phyloP scores from a whole-genome alignment of 64 coral and sea anemone species.

The Catalaphyllia jardinei region DNA sequence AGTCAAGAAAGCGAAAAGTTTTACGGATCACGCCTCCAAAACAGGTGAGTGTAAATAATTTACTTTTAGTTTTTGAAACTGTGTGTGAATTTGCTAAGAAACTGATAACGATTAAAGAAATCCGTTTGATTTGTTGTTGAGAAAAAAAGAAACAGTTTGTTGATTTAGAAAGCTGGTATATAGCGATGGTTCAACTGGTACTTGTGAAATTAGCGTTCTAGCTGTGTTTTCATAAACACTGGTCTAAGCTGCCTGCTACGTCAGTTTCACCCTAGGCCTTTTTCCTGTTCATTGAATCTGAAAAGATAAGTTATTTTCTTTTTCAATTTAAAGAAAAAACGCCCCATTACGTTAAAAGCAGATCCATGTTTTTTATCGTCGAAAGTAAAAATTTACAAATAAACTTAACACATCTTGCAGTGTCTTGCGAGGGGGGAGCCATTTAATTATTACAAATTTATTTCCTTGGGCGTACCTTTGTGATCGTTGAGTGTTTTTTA shows the following conservation, averaged over 20 bases:
- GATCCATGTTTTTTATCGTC: not conserved
- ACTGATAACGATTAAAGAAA: not conserved
- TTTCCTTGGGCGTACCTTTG: too few relatives aligned
- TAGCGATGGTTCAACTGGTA: not conserved
- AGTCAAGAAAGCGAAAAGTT: constrained; percentile 11
- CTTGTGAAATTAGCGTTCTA: not conserved
- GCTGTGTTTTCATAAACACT: not conserved
- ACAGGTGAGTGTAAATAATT: constrained; percentile 37
- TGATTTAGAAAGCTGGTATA: not conserved
- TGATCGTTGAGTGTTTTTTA: too few relatives aligned
- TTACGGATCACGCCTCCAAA: not conserved
- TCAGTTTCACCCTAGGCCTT: not conserved
- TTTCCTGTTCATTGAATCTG: not conserved
- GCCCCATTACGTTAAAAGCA: not conserved
- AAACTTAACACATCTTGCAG: not conserved
- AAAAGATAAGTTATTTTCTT: not conserved
- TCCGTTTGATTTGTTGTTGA: not conserved
- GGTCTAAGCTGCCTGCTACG: not conserved
- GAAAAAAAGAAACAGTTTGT: not conserved
- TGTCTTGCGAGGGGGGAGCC: too few relatives aligned
- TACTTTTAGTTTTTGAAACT: not conserved
- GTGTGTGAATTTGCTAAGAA: not conserved
- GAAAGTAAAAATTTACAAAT: not conserved
- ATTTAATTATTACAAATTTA: too few relatives aligned
- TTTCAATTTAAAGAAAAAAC: not conserved